These are phyloP conservation scores for Conus canariensis DNA, from an alignment of 2,888 invertebrate genomes.

Conservation along the genomic window DNA sequence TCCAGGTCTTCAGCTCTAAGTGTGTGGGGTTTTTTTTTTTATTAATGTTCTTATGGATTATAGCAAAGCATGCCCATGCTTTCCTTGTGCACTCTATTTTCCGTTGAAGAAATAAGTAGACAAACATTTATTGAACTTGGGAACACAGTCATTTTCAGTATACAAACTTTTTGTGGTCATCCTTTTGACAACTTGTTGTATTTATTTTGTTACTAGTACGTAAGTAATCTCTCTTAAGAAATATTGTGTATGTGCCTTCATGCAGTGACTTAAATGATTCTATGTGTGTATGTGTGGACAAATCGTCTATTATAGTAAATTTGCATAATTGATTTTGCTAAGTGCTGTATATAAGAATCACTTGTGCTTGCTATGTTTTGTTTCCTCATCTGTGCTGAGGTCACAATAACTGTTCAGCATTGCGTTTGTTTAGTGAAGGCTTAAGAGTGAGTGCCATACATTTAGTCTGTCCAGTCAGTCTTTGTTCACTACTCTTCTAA, in stretches of 20 bases:
- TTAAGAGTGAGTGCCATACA: background rate
- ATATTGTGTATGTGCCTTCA: background rate
- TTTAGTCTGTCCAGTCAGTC: background rate
- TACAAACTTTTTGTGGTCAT: background rate
- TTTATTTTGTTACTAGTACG: background rate
- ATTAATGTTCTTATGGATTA: no score
- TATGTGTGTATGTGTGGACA: background rate
- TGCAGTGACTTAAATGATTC: background rate
- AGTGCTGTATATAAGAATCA: background rate
- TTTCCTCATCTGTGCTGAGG: background rate
- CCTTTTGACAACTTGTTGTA: background rate
- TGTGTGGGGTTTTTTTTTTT: no score
- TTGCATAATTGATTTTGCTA: background rate
- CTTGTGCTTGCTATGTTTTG: background rate
- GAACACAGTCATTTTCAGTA: background rate
- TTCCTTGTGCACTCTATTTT: background rate
- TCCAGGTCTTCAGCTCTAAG: no score
- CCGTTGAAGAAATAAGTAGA: background rate
- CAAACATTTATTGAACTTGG: background rate
- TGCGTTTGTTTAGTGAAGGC: background rate
- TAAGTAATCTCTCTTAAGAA: background rate
- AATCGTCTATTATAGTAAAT: background rate
- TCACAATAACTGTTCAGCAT: background rate
- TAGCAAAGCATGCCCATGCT: no score
- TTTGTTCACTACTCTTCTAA: background rate